These are phyloP conservation scores for Paramisgurnus dabryanus DNA, from an alignment of 2,113 vertebrate species.

Conservation along the genomic window DNA sequence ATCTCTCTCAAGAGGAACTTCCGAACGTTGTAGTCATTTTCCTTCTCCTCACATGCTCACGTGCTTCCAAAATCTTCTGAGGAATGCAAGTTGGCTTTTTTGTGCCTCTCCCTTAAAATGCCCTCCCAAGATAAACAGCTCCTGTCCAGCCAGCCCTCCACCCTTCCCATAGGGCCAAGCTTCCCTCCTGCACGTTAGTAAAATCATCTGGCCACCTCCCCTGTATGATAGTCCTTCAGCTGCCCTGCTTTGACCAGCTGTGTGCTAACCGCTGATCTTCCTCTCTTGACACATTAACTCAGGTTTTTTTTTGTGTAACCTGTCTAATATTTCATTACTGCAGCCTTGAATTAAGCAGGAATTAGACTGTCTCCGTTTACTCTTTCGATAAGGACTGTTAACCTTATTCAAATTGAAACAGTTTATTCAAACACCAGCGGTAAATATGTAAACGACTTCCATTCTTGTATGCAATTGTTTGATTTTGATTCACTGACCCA, in stretches of 20 bases:
- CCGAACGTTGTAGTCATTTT: slow-evolving; percentile 18
- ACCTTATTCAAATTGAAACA: background rate
- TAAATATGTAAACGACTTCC: slow-evolving; percentile 14
- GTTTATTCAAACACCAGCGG: background rate
- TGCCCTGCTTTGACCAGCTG: background rate
- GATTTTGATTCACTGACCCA: background rate
- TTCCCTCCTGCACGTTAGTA: slow-evolving; percentile 32
- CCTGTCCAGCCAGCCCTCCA: slow-evolving; percentile 6
- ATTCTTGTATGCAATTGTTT: background rate
- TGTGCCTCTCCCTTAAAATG: slow-evolving; percentile 9
- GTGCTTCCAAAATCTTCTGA: slow-evolving; percentile 17
- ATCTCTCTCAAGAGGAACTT: background rate
- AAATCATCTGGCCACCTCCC: background rate
- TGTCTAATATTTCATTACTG: background rate
- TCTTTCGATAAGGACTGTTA: background rate
- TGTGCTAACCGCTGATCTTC: slow-evolving; percentile 16
- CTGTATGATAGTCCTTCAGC: background rate
- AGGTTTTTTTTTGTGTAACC: slow-evolving; percentile 18
- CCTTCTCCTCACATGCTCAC: background rate
- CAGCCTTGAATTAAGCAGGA: background rate
- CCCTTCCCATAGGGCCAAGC: slow-evolving; percentile 43
- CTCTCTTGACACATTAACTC: background rate
- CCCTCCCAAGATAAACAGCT: slow-evolving; percentile 38
- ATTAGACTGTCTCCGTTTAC: background rate
- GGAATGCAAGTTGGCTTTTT: slow-evolving; percentile 36